phyloP scores from a whole-genome alignment of 2,888 invertebrate species.

The Sialis lutaria region DNA sequence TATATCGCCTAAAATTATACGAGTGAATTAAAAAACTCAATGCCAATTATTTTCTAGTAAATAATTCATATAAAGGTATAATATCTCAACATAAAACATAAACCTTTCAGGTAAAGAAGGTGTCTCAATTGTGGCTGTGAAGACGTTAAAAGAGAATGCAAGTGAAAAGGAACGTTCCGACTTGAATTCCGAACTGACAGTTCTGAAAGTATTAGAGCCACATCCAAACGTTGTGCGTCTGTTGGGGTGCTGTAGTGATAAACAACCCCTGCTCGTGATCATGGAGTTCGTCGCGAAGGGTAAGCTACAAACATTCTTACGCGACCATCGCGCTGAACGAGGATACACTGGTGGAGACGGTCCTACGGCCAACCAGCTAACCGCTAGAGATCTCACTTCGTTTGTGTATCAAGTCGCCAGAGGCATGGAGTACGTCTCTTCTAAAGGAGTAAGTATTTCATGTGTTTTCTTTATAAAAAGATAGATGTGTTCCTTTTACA shows the following conservation, averaged over 20 bases:
- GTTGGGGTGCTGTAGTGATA: conserved; percentile 78
- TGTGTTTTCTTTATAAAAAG: not conserved
- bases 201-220: conserved; percentile 81
- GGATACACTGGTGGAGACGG: conserved; percentile 65
- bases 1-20: no score
- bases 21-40: no score
- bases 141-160: conserved; percentile 86
- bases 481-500: not conserved
- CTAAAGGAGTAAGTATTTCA: conserved; percentile 51
- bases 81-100: no score
- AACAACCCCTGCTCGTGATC: conserved; percentile 79
- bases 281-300: conserved; percentile 83
- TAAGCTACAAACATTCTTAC: conserved; percentile 73
- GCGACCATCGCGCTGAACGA: conserved; percentile 71
- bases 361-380: conserved; percentile 50
- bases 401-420: conserved; percentile 83
- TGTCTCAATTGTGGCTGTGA: conserved; percentile 74
- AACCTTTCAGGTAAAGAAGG: conserved; percentile 40
- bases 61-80: no score
- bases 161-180: conserved; percentile 74
- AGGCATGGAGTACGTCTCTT: conserved; percentile 75
- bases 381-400: conserved; percentile 72
- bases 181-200: conserved; percentile 70
- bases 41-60: no score
- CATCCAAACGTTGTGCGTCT: conserved; percentile 83